Conservation (phyloP, 2,797 vertebrate genomes). For the Limosa lapponica region DNA sequence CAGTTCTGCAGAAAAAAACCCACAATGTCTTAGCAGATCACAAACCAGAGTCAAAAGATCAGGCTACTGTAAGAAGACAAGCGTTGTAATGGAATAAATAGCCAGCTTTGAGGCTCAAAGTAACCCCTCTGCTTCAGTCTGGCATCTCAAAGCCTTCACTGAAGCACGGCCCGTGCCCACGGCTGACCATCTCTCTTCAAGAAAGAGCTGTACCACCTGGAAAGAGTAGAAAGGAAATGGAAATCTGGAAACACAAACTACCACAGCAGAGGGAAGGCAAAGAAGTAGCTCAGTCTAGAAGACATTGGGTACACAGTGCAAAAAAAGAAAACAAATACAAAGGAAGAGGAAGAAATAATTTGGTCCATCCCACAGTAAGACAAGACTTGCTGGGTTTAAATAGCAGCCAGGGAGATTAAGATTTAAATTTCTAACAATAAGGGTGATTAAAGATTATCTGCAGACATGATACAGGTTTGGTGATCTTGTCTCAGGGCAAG, state of each 20-base stretch:
- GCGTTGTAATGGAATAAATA: neutral
- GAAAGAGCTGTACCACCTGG: neutral
- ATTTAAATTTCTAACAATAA: neutral
- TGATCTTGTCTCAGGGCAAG: neutral
- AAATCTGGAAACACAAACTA: neutral
- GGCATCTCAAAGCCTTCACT: neutral
- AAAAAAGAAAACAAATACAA: neutral
- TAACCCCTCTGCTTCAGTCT: neutral
- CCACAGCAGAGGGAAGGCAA: neutral
- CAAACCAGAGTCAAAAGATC: neutral
- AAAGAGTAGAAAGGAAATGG: neutral
- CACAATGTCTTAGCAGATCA: neutral
- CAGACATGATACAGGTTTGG: neutral
- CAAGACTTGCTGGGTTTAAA: neutral
- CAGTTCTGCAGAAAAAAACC: neutral
- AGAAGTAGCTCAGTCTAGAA: neutral
- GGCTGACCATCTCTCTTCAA: fast-evolving
- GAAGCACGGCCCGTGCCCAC: neutral
- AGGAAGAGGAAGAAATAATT: neutral
- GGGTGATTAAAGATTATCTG: neutral
- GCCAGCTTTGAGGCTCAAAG: neutral
- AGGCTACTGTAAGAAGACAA: neutral
- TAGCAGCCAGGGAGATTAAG: neutral
- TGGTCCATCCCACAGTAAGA: neutral
- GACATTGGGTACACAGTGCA: neutral